Evolutionary conservation across 2,113 vertebrate genomes (phyloP), one percentile per base, ranked within the genome.

Genomic region (Neofelis nebulosa): DNA sequence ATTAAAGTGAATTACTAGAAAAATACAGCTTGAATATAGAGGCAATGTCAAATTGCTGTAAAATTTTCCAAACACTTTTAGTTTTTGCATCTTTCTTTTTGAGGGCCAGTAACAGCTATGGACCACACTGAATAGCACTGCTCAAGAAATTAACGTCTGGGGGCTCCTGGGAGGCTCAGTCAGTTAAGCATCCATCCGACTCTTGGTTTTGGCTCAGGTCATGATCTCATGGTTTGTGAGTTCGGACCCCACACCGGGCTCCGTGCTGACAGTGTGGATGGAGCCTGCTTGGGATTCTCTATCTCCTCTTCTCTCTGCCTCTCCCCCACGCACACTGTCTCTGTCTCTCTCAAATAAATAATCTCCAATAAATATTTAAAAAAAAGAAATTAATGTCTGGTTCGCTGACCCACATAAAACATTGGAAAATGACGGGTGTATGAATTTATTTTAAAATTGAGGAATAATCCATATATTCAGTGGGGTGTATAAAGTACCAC

Each of bases 1-100:
- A 96, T 83, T 79, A 91, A 85, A 82, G 63, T n/a, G 55, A 74
- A 61, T 92, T 81, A n/a, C 68, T 82, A 55, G 92, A 41, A 38
- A 79, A 81, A 57, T 69, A 48, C 27, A 14, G 57, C 29, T 45
- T 25, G 63, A 38, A 19, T 8, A 16, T 41, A 29, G 78, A 19
- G 61, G 52, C 38, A 14, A 0, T 48, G 27, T 55, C 76, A 33
- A 52, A 13, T 68, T 15, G 66, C 50, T 80, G 0, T 19, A 31
- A n/a, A 50, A 36, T 57, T 66, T 52, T 68, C 41, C 31, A 11
- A 15, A 14, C 16, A 4, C n/a, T 50, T 23, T 66, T 15, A 19
- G 3, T n/a, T 23, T 93, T 41, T 66, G 41, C 33, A 15, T 0
- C 3, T 36, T 45, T 31, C 41, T 74, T 33, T 4, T 18, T 71